These are phyloP conservation scores for Myrmecobius fasciatus DNA, from an alignment of 2,113 vertebrate genomes.

Conservation along the genomic window DNA sequence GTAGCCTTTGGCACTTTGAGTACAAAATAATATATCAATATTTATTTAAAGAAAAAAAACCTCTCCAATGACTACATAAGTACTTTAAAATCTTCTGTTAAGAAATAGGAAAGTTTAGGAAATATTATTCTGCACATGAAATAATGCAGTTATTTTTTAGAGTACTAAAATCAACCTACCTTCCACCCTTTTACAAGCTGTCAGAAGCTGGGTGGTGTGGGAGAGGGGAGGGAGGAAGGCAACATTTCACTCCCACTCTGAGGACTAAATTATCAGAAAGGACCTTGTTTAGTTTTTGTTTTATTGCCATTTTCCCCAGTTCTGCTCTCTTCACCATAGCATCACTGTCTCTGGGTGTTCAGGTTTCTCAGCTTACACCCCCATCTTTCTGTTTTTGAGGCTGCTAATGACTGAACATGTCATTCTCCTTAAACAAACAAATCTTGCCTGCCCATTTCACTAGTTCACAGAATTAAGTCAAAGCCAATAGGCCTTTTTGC, in stretches of 20 bases:
- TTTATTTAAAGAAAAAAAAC: conserved; percentile 87
- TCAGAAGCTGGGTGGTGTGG: conserved; percentile 76
- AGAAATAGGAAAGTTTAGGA: conserved; percentile 89
- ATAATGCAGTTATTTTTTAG: conserved; percentile 84
- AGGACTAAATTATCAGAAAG: conserved; percentile 81
- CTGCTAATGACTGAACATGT: conserved; percentile 64
- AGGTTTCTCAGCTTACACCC: conserved; percentile 74
- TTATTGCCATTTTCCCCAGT: conserved; percentile 85
- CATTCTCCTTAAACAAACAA: conserved; percentile 71
- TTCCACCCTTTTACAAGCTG: conserved; percentile 74
- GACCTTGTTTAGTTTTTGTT: conserved; percentile 81
- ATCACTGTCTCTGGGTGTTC: conserved; percentile 52
- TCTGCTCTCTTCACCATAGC: conserved; percentile 78
- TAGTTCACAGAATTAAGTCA: conserved; percentile 61
- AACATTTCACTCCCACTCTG: conserved; percentile 77
- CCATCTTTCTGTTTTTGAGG: conserved; percentile 71
- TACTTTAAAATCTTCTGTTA: conserved; percentile 88
- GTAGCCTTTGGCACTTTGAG: conserved; percentile 93
- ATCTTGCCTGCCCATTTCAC: conserved; percentile 55
- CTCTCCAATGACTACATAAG: conserved; percentile 87
- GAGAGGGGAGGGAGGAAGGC: conserved; percentile 76
- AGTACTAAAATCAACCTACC: conserved; percentile 82
- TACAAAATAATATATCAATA: conserved; percentile 91
- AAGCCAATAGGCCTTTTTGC: conserved; percentile 63
- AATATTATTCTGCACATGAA: conserved; percentile 86